A percentile compares a stretch with the other conserved stretches of the same genome.
Conservation (phyloP, 37 sponge, comb jelly and placozoan species). For the Chondrilla cf. caribensis region DNA sequence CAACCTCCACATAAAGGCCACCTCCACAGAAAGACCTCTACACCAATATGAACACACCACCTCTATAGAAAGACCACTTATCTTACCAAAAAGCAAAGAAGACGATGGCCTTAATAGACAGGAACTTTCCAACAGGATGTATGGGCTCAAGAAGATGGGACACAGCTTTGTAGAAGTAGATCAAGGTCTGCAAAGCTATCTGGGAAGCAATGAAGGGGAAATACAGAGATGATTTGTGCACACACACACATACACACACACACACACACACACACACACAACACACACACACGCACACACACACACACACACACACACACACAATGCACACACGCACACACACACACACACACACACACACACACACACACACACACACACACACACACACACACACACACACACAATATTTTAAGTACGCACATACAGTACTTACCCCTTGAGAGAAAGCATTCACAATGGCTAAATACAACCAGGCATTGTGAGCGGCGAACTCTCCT, state of each 20-base stretch:
- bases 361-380: slow-evolving; percentile 12
- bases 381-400: neutral
- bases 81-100: slow-evolving; percentile 93
- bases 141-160: slow-evolving; percentile 72
- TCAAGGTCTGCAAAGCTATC: slow-evolving; percentile 74
- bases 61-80: too few species aligned
- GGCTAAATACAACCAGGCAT: slow-evolving; percentile 62
- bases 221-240: too few species aligned
- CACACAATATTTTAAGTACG: neutral
- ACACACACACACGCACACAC: slow-evolving; percentile 23
- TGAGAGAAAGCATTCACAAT: slow-evolving; percentile 57
- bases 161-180: slow-evolving; percentile 84
- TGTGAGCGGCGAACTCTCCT: slow-evolving; percentile 35
- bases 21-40: too few species aligned
- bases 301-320: slow-evolving; percentile 22
- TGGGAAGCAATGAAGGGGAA: neutral
- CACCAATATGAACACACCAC: too few species aligned
- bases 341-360: slow-evolving; percentile 15
- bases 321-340: neutral
- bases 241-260: too few species aligned
- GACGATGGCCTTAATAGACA: slow-evolving; percentile 82
- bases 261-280: slow-evolving; percentile 2
- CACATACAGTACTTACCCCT: slow-evolving; percentile 14
- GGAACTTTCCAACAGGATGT: slow-evolving; percentile 82
- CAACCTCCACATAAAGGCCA: too few species aligned